Base-by-base conservation (phyloP, 1,140 invertebrate species). In the Sweltsa coloradensis region DNA sequence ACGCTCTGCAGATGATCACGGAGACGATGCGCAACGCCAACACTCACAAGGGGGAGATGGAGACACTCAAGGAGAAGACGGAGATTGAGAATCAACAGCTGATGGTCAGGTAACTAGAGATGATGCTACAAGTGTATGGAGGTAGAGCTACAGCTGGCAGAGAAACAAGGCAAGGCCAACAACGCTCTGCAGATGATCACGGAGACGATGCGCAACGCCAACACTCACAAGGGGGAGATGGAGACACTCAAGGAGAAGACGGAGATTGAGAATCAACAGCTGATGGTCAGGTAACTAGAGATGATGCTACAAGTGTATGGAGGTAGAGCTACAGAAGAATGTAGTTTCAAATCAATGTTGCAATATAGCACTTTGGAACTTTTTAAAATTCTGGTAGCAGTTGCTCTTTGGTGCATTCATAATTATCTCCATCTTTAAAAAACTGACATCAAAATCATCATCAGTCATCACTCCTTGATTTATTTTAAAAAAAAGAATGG, bases 1-100 rank as follows among this genome's bases (percentile, higher is more conserved):
- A 81, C 29, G 94, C 95, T 0, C 68, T 99, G 5, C 81, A 92
- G 50, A 83, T 95, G 69, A 99, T 99, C 55, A 92, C 89, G 2
- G 79, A 83, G 26, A 97, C 91, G 0, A 97, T 99, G 83, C 74
- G 88, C 61, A 87, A 85, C 57, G 91, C 93, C 1, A 91, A 89
- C 47, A 79, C 83, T 11, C 89, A 96, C 60, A 88, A 91, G 63
- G 79, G 81, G 27, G 90, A 94, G 67, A 94, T 99, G 87, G 80
- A 96, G 56, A 73, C 72, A 23, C 67, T 99, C 25, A 92, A 93
- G 65, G 72, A 74, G n/a, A 79, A 87, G 58, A 94, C 90, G 0
- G 82, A 94, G 53, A 73, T 76, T 39, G 94, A 98, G 68, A 97
- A 92, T 61, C 72, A 79, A 18, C 80, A 85, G 56, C 66, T 99